Conservation (phyloP, 2,113 vertebrate genomes). For the Gallinago media region DNA sequence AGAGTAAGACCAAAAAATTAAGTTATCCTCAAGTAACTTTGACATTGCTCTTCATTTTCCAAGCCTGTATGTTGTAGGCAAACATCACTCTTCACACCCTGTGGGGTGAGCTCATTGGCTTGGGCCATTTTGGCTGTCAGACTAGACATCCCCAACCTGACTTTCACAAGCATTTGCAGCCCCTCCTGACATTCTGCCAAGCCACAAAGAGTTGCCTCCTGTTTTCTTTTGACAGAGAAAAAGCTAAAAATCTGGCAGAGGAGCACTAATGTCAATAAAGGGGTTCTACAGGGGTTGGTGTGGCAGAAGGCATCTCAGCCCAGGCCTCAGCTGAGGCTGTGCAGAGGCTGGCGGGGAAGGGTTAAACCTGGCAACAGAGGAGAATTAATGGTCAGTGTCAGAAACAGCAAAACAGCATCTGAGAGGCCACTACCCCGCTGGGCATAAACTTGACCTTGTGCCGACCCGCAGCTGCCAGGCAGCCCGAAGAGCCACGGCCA, state of each 20-base stretch:
- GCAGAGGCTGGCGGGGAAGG: not conserved
- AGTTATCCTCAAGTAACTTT: not conserved
- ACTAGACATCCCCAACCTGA: not conserved
- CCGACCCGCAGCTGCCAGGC: conserved; percentile 39
- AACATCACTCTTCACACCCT: not conserved
- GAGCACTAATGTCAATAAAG: not conserved
- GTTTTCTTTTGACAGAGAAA: not conserved
- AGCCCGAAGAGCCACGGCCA: not conserved
- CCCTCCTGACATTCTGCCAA: not conserved
- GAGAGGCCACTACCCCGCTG: conserved; percentile 24
- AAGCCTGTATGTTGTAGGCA: not conserved
- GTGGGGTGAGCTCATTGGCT: not conserved
- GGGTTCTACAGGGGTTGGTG: rapidly evolving
- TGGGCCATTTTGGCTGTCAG: not conserved
- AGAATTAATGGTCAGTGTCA: conserved; percentile 58
- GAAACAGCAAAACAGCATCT: conserved; percentile 2
- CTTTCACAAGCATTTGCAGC: not conserved
- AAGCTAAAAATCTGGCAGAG: not conserved
- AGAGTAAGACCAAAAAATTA: not conserved
- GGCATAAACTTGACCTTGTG: conserved; percentile 41
- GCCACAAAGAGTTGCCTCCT: not conserved
- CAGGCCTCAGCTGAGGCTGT: rapidly evolving
- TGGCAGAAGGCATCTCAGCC: not conserved
- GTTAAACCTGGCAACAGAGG: not conserved
- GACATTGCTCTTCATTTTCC: not conserved